Conservation (phyloP, 2,113 vertebrate genomes). For the Anarhynchus alexandrinus region DNA sequence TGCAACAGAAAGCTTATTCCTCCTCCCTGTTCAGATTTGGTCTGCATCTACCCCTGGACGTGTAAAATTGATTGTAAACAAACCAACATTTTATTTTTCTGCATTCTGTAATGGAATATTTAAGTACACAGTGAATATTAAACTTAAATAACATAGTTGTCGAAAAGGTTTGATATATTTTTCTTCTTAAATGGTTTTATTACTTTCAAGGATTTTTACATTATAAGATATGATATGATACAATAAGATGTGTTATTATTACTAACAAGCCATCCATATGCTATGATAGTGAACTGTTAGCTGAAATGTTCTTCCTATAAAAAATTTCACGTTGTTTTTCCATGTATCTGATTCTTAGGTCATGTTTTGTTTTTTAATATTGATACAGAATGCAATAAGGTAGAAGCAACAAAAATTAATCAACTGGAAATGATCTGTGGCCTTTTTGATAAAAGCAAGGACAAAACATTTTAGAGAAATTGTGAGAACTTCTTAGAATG, state of each 20-base stretch:
- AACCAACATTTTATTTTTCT: background rate
- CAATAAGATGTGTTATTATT: background rate
- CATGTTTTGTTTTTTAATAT: background rate
- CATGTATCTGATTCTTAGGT: background rate
- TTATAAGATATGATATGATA: background rate
- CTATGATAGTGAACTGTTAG: background rate
- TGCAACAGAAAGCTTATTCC: background rate
- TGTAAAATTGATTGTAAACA: background rate
- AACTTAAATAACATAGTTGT: background rate
- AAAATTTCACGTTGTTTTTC: background rate
- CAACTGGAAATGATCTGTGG: background rate
- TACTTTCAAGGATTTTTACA: background rate
- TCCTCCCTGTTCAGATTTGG: background rate
- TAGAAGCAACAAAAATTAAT: constrained; percentile 4
- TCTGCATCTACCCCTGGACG: background rate
- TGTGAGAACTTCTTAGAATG: background rate
- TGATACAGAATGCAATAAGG: background rate
- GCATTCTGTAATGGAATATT: background rate
- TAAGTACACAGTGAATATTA: background rate
- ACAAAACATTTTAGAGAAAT: background rate
- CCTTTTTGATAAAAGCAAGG: background rate
- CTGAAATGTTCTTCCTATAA: background rate
- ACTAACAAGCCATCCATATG: background rate
- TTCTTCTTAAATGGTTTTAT: background rate
- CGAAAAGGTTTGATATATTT: background rate